Evolutionary conservation across 2,113 vertebrate species (phyloP), one percentile per base, ranked within the genome.

Genomic region (Lophotis ruficrista): DNA sequence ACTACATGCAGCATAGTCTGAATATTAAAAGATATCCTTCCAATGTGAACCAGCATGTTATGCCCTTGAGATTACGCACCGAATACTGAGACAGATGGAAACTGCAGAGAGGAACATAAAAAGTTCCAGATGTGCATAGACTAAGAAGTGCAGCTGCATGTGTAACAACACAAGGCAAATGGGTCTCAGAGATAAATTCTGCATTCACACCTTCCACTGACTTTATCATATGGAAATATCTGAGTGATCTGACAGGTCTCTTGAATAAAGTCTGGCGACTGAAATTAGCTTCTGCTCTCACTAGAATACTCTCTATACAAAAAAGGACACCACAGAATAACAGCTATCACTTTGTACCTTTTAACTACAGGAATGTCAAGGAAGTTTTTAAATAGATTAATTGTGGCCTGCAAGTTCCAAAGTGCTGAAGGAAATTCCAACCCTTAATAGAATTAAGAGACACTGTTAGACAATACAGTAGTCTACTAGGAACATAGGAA

Each of bases 11-110:
- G 54, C 53, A 43, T 2, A 69, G 61, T 53, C 7, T 61, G 80
- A 91, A 93, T 78, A 72, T 33, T 71, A 80, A 60, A 73, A 84
- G 35, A 33, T 54, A 78, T 3, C 41, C n/a, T 72, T 84, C 60
- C 76, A 57, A 18, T 11, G 25, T 58, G 37, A 92, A 82, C 25
- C 57, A 76, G 53, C 30, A 82, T 64, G 11, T 76, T 64, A 89
- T 3, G 14, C 73, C 80, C 90, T 76, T 75, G 86, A 95, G 86
- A 89, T 87, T 41, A 90, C 1, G 4, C 61, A 37, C 45, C 28
- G 89, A 86, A 89, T 82, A 79, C 45, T 53, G 65, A 84, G 45
- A 61, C 70, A 93, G 89, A 87, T 57, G 73, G 89, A 78, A 92
- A 90, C 33, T 30, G 64, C 35, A 61, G 37, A 82, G 56, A 31